phyloP scores from a whole-genome alignment of 2,113 vertebrate genomes.

The Phalacrocorax brasilianus region DNA sequence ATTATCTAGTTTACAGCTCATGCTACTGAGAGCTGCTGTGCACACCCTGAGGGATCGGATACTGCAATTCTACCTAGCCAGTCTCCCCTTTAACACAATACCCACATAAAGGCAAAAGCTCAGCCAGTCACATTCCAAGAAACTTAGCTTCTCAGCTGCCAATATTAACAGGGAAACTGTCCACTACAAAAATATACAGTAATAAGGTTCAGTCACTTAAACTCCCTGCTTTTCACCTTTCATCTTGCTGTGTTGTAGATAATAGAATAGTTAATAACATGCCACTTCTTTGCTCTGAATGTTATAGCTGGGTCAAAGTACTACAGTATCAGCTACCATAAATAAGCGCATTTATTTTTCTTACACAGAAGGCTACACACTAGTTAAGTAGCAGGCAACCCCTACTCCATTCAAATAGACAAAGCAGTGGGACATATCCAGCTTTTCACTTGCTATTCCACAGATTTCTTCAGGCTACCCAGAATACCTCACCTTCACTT shows the following conservation, averaged over 20 bases:
- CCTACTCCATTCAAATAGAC: not conserved
- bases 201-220: not conserved
- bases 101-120: not conserved
- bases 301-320: not conserved
- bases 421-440: not conserved
- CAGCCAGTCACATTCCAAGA: not conserved
- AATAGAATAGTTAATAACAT: not conserved
- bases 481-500: not conserved
- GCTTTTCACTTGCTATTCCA: not conserved
- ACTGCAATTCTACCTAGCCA: not conserved
- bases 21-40: conserved; percentile 34
- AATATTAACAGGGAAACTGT: not conserved
- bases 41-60: not conserved
- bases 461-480: not conserved
- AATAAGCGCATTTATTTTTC: not conserved
- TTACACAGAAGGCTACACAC: not conserved
- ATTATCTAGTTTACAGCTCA: conserved; percentile 65
- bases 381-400: not conserved
- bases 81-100: not conserved
- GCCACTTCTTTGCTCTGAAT: not conserved
- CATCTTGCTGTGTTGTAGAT: not conserved
- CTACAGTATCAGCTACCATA: not conserved
- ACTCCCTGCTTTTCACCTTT: not conserved
- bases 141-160: not conserved
- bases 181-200: not conserved